phyloP scores from a whole-genome alignment of 2,888 invertebrate species.

The Ceriagrion tenellum region DNA sequence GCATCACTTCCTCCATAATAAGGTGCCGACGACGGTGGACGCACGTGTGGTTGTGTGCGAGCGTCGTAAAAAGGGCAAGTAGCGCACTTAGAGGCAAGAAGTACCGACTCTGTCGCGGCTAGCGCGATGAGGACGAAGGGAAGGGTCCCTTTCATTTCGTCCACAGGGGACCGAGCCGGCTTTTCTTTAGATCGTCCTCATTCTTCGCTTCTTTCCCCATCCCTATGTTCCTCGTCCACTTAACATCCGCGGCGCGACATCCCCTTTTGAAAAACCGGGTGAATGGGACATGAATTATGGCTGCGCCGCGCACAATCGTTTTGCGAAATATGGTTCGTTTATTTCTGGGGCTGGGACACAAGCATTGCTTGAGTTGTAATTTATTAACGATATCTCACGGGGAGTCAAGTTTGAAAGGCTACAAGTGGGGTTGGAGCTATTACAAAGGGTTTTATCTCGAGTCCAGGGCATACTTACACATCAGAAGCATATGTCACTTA shows the following conservation, averaged over 20 bases:
- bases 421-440: background rate
- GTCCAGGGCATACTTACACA: no score
- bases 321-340: slow-evolving; percentile 27
- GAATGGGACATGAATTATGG: background rate
- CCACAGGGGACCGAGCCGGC: background rate
- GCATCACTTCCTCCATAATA: background rate
- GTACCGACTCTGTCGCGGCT: background rate
- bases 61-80: slow-evolving; percentile 7
- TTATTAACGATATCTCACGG: background rate
- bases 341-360: background rate
- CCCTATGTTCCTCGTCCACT: background rate
- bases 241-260: background rate
- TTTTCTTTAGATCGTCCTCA: background rate
- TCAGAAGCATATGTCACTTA: background rate
- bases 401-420: background rate
- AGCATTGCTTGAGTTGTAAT: background rate
- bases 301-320: background rate
- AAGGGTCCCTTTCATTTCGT: background rate
- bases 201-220: background rate
- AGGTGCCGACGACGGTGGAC: background rate
- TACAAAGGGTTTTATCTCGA: background rate
- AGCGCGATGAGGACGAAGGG: background rate
- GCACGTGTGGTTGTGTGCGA: background rate
- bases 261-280: background rate
- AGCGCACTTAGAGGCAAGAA: background rate